phyloP scores from a whole-genome alignment of 2,113 vertebrate genomes.

The Gymnarchus niloticus region DNA sequence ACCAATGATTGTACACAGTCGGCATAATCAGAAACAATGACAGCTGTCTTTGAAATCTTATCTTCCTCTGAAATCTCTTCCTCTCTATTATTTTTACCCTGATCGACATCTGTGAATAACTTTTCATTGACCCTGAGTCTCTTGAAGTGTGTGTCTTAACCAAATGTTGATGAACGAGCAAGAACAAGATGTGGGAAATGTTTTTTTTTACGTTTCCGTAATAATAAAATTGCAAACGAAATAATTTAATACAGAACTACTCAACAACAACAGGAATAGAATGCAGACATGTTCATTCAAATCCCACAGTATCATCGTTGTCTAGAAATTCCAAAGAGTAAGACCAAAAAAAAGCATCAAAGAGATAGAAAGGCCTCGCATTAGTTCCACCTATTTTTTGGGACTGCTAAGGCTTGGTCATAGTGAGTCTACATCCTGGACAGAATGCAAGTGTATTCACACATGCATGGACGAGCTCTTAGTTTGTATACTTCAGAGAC shows the following conservation, averaged over 20 bases:
- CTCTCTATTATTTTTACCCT: not conserved
- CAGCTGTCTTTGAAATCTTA: not conserved
- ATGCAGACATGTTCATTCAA: not conserved
- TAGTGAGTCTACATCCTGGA: not conserved
- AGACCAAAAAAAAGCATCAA: not conserved
- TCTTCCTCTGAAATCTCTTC: no score
- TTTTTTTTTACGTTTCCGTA: no score
- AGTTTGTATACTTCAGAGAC: not conserved
- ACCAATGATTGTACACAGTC: not conserved
- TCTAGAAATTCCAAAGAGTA: not conserved
- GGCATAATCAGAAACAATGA: not conserved
- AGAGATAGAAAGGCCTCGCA: not conserved
- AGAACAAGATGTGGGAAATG: not conserved
- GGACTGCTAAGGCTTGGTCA: not conserved
- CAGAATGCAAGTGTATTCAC: not conserved
- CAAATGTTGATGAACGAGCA: not conserved
- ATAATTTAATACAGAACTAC: not conserved
- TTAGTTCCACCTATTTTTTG: not conserved
- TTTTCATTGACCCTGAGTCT: not conserved
- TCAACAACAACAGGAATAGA: not conserved
- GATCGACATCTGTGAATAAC: not conserved
- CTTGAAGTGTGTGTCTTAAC: not conserved
- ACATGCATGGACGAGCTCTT: not conserved
- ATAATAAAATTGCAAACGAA: not conserved
- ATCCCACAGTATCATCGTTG: not conserved